These are phyloP conservation scores for Eurypyga helias DNA, from an alignment of 2,113 vertebrate species.

Conservation along the genomic window DNA sequence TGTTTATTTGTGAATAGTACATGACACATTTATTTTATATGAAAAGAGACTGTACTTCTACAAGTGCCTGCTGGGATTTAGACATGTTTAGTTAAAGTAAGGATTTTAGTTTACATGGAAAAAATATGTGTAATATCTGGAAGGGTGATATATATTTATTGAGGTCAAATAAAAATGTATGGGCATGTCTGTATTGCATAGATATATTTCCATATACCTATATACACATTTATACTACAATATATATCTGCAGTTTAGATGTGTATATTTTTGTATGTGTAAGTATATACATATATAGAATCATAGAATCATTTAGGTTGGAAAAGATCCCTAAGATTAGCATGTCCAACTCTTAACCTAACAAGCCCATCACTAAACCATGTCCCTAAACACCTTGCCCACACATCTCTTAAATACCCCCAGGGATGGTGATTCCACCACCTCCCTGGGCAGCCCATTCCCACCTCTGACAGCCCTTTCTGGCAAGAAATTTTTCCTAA, in stretches of 20 bases:
- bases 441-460: background rate
- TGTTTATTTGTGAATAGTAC: background rate
- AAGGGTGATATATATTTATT: background rate
- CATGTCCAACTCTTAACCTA: background rate
- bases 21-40: background rate
- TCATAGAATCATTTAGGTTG: background rate
- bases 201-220: background rate
- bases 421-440: background rate
- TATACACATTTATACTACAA: background rate
- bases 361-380: too few species aligned
- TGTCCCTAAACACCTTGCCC: background rate
- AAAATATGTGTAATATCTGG: background rate
- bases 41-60: background rate
- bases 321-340: background rate
- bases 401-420: background rate
- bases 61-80: background rate
- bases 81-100: background rate
- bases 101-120: background rate
- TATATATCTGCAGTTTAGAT: background rate
- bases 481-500: background rate
- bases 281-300: background rate
- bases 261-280: background rate
- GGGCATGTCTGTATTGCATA: background rate
- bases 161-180: background rate
- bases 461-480: background rate